These are phyloP conservation scores for Lepetodrilus schrolli DNA, from an alignment of 2,888 invertebrate species.

Conservation along the genomic window DNA sequence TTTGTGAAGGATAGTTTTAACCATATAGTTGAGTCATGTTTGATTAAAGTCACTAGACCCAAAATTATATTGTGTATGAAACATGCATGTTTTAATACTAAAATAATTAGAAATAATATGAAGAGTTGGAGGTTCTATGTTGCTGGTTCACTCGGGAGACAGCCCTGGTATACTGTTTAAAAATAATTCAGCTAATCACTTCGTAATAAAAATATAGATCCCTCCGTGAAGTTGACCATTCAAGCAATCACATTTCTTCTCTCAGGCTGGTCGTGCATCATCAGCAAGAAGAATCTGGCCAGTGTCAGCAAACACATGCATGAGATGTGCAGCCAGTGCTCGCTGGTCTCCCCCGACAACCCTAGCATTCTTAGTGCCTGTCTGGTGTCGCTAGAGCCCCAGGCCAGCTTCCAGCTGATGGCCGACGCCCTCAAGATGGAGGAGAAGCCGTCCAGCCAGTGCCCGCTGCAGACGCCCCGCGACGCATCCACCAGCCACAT, in stretches of 20 bases:
- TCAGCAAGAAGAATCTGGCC: conserved; percentile 91
- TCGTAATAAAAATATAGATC: too few species aligned
- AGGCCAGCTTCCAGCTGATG: conserved; percentile 83
- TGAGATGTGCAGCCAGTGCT: conserved; percentile 92
- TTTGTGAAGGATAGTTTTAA: too few species aligned
- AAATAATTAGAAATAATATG: too few species aligned
- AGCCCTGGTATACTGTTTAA: too few species aligned
- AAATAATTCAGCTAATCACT: too few species aligned
- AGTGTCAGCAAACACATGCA: conserved; percentile 91
- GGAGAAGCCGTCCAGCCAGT: conserved; percentile 71
- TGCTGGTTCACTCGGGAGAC: too few species aligned
- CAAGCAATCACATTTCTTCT: conserved; percentile 19
- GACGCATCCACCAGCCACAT: conserved; percentile 98
- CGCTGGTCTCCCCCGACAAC: conserved; percentile 85
- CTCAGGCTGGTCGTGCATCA: conserved; percentile 91
- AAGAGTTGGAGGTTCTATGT: too few species aligned
- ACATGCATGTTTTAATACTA: too few species aligned
- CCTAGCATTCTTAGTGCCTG: conserved; percentile 98
- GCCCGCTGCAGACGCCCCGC: conserved; percentile 89
- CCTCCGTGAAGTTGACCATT: too few species aligned
- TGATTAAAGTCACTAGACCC: too few species aligned
- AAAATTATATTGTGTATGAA: too few species aligned
- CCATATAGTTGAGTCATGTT: too few species aligned
- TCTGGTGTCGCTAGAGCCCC: conserved; percentile 95
- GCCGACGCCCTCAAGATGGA: conserved; percentile 73